These are phyloP conservation scores for Ancistrus triradiatus DNA, from an alignment of 2,113 vertebrate species.

Conservation along the genomic window DNA sequence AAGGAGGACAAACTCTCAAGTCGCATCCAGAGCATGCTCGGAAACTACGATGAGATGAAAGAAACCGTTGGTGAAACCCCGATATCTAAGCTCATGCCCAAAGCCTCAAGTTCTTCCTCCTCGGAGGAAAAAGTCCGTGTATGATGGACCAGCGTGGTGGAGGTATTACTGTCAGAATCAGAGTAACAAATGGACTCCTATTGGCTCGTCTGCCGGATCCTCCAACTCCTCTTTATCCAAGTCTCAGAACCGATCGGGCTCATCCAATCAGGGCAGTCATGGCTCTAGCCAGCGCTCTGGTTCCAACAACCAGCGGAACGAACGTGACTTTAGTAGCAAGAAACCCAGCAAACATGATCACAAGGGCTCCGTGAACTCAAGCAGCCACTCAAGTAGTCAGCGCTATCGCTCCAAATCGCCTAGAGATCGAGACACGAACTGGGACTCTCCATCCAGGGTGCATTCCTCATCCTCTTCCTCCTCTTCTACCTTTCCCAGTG, in stretches of 20 bases:
- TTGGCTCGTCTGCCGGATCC: slow-evolving; percentile 82
- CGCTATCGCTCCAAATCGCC: slow-evolving; percentile 94
- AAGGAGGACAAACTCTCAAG: slow-evolving; percentile 98
- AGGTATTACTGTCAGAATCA: slow-evolving; percentile 72
- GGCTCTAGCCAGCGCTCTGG: slow-evolving; percentile 64
- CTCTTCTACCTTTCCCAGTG: slow-evolving; percentile 76
- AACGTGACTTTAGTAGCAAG: slow-evolving; percentile 77
- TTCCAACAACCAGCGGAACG: slow-evolving; percentile 79
- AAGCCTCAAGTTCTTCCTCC: slow-evolving; percentile 80
- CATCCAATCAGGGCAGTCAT: slow-evolving; percentile 76
- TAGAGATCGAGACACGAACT: slow-evolving; percentile 86
- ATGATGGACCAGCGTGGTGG: slow-evolving; percentile 83
- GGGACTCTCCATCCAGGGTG: slow-evolving; percentile 93
- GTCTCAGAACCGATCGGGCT: slow-evolving; percentile 85
- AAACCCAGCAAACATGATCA: slow-evolving; percentile 95
- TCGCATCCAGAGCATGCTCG: slow-evolving; percentile 98
- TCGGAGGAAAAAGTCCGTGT: slow-evolving; percentile 89
- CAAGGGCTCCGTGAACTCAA: slow-evolving; percentile 77
- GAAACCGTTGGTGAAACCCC: slow-evolving; percentile 89
- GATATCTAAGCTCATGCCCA: slow-evolving; percentile 81
- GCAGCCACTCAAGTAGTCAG: slow-evolving; percentile 82
- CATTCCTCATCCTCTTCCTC: slow-evolving; percentile 67
- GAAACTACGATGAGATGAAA: slow-evolving; percentile 98
- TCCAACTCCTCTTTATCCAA: slow-evolving; percentile 54
- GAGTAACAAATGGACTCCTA: slow-evolving; percentile 95